These are phyloP conservation scores for Isurus oxyrinchus DNA, from an alignment of 2,113 vertebrate species.

Conservation along the genomic window DNA sequence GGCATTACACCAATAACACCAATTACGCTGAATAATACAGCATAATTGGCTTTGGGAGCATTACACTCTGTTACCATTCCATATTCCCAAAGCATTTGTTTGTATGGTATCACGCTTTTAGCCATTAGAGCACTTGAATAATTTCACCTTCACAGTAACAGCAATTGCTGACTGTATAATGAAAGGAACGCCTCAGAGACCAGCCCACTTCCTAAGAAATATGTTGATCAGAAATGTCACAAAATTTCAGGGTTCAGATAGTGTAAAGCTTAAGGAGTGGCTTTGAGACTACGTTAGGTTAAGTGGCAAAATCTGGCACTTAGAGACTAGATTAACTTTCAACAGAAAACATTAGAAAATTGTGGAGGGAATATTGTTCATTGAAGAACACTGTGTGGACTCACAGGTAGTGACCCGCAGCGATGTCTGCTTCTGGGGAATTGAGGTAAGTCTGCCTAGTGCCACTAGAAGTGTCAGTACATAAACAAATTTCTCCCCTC, in stretches of 20 bases:
- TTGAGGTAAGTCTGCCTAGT: no score
- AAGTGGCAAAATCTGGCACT: background rate
- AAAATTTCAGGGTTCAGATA: background rate
- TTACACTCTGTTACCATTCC: background rate
- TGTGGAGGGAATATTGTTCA: no score
- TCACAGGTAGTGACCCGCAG: no score
- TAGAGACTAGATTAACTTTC: background rate
- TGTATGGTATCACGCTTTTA: background rate
- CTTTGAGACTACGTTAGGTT: background rate
- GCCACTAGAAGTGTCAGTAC: no score
- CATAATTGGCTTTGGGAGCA: no score
- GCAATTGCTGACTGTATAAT: background rate
- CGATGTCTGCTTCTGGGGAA: no score
- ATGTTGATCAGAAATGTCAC: background rate
- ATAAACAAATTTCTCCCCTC: no score
- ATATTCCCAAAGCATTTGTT: background rate
- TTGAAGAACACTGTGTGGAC: no score
- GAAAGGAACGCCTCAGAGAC: background rate
- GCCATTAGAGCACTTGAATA: background rate
- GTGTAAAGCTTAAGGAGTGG: background rate
- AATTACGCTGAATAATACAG: no score
- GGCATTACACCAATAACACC: no score
- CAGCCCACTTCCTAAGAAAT: background rate
- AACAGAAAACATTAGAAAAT: background rate
- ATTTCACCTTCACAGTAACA: background rate